Base-by-base conservation (phyloP, 2,888 invertebrate species). In the Erebia palarica region DNA sequence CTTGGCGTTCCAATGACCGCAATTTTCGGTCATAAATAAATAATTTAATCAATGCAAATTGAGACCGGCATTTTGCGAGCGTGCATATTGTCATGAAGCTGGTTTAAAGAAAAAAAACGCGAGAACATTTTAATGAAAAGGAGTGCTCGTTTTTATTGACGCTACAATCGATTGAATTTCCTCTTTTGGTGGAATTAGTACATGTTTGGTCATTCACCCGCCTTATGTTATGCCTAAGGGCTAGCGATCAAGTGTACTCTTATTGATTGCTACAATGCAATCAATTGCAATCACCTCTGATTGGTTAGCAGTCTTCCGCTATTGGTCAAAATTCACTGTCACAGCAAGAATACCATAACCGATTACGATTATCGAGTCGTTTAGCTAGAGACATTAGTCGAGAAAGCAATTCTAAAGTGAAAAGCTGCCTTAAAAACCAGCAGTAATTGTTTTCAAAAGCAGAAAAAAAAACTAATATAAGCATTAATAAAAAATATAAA, bases 21-120 rank as follows among this genome's bases (percentile, higher is more conserved):
- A 47, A 57, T 69, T 63, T 63, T 69, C 21, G 42, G 68, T 68
- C 63, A 44, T 69, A 57, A 55, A 47, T 58, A 58, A 58, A 27
- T 58, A 58, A 18, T 9, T 44, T 68, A 47, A 42, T 60, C 27
- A 49, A n/a, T 58, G 58, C 42, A 55, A 63, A 63, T 63, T 63
- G 14, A 60, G 57, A 1, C 18, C 44, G 53, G 18, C 53, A 60
- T 51, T 51, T 59, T 16, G 42, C 13, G 59, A n/a, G 59, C 59
- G n/a, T n/a, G 59, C 42, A 59, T n/a, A 53, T 42, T 42, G 36
- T 9, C n/a, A n/a, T 27, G 4, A 16, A 42, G 59, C 42, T n/a
- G 9, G 16, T 53, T 53, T 4, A 14, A 51, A 51, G 44, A 5
- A 47, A 11, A 47, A 13, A 47, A 13, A 13, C 2, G 53, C 3